Conservation (phyloP, 2,888 invertebrate genomes). For the Lasioglossum leucozonium region DNA sequence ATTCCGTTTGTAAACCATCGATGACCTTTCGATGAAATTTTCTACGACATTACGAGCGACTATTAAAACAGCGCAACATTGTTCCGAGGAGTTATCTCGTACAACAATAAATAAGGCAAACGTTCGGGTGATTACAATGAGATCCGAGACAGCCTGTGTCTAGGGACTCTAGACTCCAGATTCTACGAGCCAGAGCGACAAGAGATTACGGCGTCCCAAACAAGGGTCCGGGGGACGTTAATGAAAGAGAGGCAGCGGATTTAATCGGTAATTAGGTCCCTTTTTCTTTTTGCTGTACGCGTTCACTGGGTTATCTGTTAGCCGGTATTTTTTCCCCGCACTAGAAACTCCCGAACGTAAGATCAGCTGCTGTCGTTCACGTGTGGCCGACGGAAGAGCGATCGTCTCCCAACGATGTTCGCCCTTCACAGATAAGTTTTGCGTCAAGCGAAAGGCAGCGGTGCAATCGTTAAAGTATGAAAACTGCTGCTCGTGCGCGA, state of each 20-base stretch:
- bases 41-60: background rate
- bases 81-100: background rate
- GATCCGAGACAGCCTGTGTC: background rate
- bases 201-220: background rate
- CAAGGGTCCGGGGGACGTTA: constrained; percentile 2
- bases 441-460: constrained; percentile 50
- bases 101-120: background rate
- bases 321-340: background rate
- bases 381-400: background rate
- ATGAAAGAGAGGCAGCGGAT: constrained; percentile 59
- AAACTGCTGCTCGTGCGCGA: constrained; percentile 47
- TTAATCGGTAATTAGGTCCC: constrained; percentile 61
- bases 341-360: constrained; percentile 7
- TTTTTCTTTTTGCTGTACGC: constrained; percentile 23
- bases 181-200: background rate
- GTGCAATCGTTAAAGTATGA: constrained; percentile 45
- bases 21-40: background rate
- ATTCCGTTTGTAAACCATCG: background rate
- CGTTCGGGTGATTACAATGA: background rate
- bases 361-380: background rate
- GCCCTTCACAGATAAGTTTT: constrained; percentile 2
- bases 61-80: background rate
- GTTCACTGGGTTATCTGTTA: background rate
- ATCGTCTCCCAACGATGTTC: constrained; percentile 18
- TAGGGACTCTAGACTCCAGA: background rate